Evolutionary conservation across 2,888 invertebrate genomes (phyloP), one percentile per base, ranked within the genome.

Genomic region (Lepeophtheirus nordmannii): DNA sequence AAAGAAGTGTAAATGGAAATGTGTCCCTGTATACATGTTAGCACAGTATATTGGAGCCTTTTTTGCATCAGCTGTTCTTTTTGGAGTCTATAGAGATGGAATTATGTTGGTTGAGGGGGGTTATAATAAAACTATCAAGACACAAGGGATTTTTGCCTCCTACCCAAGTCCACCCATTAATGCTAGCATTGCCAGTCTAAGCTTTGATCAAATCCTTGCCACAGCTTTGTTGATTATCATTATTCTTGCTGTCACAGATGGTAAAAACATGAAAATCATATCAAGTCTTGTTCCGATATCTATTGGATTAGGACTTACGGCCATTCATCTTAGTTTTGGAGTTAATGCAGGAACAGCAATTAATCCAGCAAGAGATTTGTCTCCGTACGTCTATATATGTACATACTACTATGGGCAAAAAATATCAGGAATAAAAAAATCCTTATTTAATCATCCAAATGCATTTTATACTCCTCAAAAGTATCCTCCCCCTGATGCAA

Each of bases 321-420:
- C 72, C 23, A 76, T 80, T 63, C 77, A 78, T n/a, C 73, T 78
- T 70, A 73, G 78, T 23, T 78, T 78, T 70, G 80, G 79, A n/a
- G 73, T 74, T 69, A 81, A 81, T 73, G 78, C 79, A 70, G 81
- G 81, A 40, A 80, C 78, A 69, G 78, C 80, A 57, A 76, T 81
- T 69, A 82, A 82, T 72, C 82, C 82, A 1, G 82, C 82, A 23
- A 72, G 82, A 67, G 82, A 82, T 72, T 73, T 82, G 17, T 73
- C 75, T 0, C 82, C 82, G 0, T 62, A 62, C 37, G 39, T 46
- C n/a, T 46, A 46, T 46, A n/a, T n/a, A n/a, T n/a, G n/a, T n/a
- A n/a, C n/a, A n/a, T n/a, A n/a, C n/a, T n/a, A n/a, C n/a, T n/a
- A n/a, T n/a, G n/a, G n/a, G n/a, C n/a, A n/a, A n/a, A n/a, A n/a